These are phyloP conservation scores for Trissonchulus sp. DNA, from an alignment of 2,888 invertebrate species.

Conservation along the genomic window DNA sequence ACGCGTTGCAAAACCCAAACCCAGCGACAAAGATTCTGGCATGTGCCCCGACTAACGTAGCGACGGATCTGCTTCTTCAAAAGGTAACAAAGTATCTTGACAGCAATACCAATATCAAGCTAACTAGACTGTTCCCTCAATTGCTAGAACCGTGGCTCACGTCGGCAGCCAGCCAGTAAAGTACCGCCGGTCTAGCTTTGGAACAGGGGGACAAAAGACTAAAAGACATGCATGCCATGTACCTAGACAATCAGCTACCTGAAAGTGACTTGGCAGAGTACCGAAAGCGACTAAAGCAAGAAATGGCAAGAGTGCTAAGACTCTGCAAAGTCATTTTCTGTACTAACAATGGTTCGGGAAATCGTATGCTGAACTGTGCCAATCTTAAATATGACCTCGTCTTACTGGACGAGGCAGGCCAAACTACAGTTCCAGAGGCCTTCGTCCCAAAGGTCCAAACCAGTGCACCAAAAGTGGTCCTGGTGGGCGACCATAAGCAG, in stretches of 20 bases:
- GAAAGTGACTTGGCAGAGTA: not conserved
- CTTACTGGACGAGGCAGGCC: conserved; percentile 1
- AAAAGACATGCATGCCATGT: not conserved
- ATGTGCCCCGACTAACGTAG: not conserved
- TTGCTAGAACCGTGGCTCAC: not conserved
- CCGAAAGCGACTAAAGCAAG: not conserved
- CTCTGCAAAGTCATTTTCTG: not conserved
- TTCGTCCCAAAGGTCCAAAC: not conserved
- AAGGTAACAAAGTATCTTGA: no score
- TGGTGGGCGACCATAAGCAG: conserved; percentile 10
- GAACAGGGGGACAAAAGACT: not conserved
- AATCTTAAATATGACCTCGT: not conserved
- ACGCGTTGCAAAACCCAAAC: not conserved
- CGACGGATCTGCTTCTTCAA: not conserved
- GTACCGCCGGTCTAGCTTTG: not conserved
- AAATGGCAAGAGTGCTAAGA: not conserved
- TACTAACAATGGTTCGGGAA: not conserved
- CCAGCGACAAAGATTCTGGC: not conserved
- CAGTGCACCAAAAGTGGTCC: not conserved
- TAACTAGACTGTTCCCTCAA: not conserved
- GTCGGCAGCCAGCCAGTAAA: not conserved
- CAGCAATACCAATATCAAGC: no score
- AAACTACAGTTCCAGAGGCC: conserved; percentile 1
- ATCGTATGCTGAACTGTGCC: not conserved
- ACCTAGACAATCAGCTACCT: not conserved